A percentile compares a stretch with the other conserved stretches of the same genome.
These are phyloP conservation scores for Pelecanoides urinatrix DNA, from an alignment of 2,113 vertebrate genomes.

Conservation along the genomic window DNA sequence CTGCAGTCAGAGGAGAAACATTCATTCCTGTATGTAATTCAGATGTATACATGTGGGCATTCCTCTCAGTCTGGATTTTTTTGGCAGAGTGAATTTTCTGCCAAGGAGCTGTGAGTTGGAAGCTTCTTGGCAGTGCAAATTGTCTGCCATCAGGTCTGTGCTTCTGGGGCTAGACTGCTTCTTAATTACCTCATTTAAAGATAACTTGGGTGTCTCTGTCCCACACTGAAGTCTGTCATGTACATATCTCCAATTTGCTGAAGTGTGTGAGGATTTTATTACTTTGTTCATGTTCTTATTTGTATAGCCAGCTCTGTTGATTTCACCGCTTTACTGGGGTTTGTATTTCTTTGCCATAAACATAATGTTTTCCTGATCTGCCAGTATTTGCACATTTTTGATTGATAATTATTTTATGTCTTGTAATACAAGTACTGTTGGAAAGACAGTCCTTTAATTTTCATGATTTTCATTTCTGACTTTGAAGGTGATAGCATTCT, in stretches of 20 bases:
- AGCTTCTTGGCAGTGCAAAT: not conserved
- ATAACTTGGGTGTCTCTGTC: not conserved
- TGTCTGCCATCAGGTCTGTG: slow-evolving; percentile 16
- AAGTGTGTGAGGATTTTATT: not conserved
- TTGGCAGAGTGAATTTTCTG: not conserved
- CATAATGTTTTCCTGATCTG: not conserved
- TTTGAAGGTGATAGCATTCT: not conserved
- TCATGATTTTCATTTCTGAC: not conserved
- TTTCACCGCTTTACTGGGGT: not conserved
- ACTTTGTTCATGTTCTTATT: not conserved
- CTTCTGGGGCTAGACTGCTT: slow-evolving; percentile 5
- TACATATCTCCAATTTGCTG: not conserved
- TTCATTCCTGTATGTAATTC: not conserved
- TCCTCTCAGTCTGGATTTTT: not conserved
- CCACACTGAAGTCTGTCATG: not conserved
- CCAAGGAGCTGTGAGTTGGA: not conserved
- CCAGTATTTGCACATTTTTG: not conserved
- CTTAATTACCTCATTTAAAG: slow-evolving; percentile 2
- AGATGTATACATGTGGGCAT: not conserved
- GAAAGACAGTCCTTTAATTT: not conserved
- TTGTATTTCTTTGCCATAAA: not conserved
- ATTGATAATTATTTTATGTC: not conserved
- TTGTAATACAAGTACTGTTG: not conserved
- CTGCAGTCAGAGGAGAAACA: not conserved
- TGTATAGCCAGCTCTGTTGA: not conserved